Percentiles rank a stretch among this genome's conserved stretches.
Evolutionary conservation across 2,113 vertebrate genomes (phyloP).

Genomic region (Dipodomys spectabilis): DNA sequence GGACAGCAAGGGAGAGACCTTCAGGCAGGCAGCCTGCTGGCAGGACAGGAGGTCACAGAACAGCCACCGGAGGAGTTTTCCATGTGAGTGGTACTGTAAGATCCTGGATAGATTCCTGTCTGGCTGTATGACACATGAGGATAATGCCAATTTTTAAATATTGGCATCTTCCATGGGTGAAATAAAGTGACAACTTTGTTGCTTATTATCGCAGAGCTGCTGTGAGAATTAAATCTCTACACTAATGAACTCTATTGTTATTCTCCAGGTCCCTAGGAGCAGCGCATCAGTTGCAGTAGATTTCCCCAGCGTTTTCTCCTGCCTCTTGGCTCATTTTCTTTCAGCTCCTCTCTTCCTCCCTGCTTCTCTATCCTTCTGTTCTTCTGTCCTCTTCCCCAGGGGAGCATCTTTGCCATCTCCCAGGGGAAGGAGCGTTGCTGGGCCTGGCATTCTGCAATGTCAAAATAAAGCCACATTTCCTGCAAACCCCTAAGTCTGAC

Average conservation of each 20-base stretch:
- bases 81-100: too few species aligned
- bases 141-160: slow-evolving; percentile 26
- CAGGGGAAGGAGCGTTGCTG: neutral
- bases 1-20: neutral
- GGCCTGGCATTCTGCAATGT: neutral
- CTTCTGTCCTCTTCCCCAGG: neutral
- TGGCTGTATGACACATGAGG: neutral
- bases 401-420: neutral
- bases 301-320: neutral
- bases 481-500: neutral
- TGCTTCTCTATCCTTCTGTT: neutral
- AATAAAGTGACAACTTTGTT: neutral
- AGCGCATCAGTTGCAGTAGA: neutral
- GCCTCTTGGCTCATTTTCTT: too few species aligned
- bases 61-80: too few species aligned
- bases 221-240: slow-evolving; percentile 50
- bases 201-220: slow-evolving; percentile 2
- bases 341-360: too few species aligned
- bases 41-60: too few species aligned
- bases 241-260: neutral
- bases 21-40: neutral
- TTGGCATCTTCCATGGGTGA: neutral
- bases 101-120: neutral
- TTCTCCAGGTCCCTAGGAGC: neutral
- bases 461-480: neutral